Conservation (phyloP, 2,113 vertebrate species). For the Rhadina sibilatrix region DNA sequence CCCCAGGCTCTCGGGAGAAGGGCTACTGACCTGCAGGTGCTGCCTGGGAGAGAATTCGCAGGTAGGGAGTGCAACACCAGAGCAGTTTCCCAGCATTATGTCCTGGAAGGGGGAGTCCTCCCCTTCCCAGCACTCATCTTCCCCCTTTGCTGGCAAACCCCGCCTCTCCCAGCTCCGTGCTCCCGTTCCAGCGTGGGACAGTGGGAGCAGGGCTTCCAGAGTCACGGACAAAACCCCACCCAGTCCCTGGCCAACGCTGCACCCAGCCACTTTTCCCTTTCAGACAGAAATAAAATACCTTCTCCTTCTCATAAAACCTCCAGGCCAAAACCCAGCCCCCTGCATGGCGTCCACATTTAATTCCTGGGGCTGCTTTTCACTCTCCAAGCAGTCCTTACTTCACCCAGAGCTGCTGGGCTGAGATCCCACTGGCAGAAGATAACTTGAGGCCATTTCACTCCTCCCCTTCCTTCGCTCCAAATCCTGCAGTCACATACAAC, state of each 20-base stretch:
- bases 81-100: not conserved
- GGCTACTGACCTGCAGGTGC: not conserved
- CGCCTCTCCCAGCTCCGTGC: not conserved
- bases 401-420: not conserved
- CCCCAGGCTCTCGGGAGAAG: not conserved
- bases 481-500: not conserved
- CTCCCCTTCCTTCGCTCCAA: not conserved
- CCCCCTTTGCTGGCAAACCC: constrained; percentile 4
- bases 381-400: not conserved
- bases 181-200: not conserved
- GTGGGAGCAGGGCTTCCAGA: not conserved
- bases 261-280: not conserved
- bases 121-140: constrained; percentile 44
- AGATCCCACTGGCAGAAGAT: not conserved
- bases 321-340: not conserved
- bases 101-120: not conserved
- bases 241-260: not conserved
- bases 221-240: not conserved
- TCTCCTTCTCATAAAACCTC: not conserved
- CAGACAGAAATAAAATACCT: not conserved
- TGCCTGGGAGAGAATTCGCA: not conserved
- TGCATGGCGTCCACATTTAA: not conserved
- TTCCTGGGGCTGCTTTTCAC: not conserved
- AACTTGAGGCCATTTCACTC: not conserved
- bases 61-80: not conserved